Conservation (phyloP, 2,113 vertebrate species). For the Zosterops pallidus region DNA sequence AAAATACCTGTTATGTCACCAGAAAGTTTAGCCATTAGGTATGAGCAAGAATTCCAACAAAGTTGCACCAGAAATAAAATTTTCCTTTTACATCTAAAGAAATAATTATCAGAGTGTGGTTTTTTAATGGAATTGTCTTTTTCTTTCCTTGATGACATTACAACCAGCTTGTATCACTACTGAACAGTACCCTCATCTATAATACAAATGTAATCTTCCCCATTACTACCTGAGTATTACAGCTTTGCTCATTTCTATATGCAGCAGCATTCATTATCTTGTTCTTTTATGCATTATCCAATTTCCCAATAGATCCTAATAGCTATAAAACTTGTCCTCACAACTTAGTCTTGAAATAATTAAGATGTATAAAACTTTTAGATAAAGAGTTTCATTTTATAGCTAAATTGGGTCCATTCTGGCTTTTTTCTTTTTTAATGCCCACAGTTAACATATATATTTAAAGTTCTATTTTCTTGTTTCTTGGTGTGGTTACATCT, state of each 20-base stretch:
- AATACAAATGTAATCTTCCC: not conserved
- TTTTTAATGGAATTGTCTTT: not conserved
- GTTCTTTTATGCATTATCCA: conserved; percentile 36
- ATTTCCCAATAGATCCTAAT: conserved; percentile 31
- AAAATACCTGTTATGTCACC: not conserved
- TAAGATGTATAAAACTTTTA: conserved; percentile 14
- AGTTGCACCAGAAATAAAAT: not conserved
- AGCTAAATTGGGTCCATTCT: not conserved
- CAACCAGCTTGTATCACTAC: not conserved
- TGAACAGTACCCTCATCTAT: not conserved
- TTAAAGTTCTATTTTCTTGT: conserved; percentile 31
- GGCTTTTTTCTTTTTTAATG: not conserved
- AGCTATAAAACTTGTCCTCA: conserved; percentile 10
- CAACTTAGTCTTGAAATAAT: conserved; percentile 26
- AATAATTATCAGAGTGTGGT: not conserved
- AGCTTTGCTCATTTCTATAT: not conserved
- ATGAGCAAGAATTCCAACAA: not conserved
- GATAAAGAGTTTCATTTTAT: conserved; percentile 5
- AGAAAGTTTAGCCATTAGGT: not conserved
- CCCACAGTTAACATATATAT: not conserved
- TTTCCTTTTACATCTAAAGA: not conserved
- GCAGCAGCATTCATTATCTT: conserved; percentile 6
- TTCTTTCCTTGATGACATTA: not conserved
- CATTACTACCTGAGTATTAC: not conserved
- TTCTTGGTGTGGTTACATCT: not conserved